Percentiles rank a stretch among this genome's conserved stretches.
Conservation (phyloP, 2,888 invertebrate genomes). For the Orgyia antiqua region DNA sequence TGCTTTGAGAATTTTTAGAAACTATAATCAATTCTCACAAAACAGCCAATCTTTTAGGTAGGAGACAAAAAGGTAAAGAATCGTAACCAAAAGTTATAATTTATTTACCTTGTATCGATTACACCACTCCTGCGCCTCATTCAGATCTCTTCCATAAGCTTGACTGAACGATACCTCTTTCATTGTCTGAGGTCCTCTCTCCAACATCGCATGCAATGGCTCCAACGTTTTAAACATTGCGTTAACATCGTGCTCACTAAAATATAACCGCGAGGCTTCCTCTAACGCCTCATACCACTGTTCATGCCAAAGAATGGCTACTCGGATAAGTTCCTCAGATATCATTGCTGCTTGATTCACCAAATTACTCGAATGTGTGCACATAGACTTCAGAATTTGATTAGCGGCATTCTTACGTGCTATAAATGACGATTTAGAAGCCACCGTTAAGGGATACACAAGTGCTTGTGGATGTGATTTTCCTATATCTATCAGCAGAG, state of each 20-base stretch:
- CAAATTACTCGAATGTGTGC: slow-evolving; percentile 93
- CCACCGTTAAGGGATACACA: slow-evolving; percentile 98
- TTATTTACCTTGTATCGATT: slow-evolving; percentile 88
- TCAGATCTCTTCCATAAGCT: slow-evolving; percentile 96
- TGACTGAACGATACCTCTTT: slow-evolving; percentile 98
- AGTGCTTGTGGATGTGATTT: slow-evolving; percentile 98
- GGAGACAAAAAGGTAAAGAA: too few species aligned
- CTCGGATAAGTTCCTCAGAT: slow-evolving; percentile 96
- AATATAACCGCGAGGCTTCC: slow-evolving; percentile 95
- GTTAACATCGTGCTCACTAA: slow-evolving; percentile 96
- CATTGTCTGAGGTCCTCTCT: slow-evolving; percentile 94
- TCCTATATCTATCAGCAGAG: slow-evolving; percentile 96
- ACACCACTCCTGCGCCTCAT: slow-evolving; percentile 97
- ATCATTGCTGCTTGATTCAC: slow-evolving; percentile 98
- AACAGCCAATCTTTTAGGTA: too few species aligned
- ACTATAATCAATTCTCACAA: too few species aligned
- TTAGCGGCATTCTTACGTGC: slow-evolving; percentile 94
- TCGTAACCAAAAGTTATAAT: too few species aligned
- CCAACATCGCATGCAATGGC: slow-evolving; percentile 95
- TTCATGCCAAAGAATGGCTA: slow-evolving; percentile 99
- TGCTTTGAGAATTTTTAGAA: too few species aligned
- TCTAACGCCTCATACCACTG: slow-evolving; percentile 99
- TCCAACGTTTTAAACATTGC: slow-evolving; percentile 98
- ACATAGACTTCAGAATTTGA: slow-evolving; percentile 96
- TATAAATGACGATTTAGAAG: slow-evolving; percentile 93